Percentiles rank a stretch among this genome's conserved stretches.
Evolutionary conservation across 2,797 vertebrate genomes (phyloP).

Genomic region (Lophius americanus): DNA sequence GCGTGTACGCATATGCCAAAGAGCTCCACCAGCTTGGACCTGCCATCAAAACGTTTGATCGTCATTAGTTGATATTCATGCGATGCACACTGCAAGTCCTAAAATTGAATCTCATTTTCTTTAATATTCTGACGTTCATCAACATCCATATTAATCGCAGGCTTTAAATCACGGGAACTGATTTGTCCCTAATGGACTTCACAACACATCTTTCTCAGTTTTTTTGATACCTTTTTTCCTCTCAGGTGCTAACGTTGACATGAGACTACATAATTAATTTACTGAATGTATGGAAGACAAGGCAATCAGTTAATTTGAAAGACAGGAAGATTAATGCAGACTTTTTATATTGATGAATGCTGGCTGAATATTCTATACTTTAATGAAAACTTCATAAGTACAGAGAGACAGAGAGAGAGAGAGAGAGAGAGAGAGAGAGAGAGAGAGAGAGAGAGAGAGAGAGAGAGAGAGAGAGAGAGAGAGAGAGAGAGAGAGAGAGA

Average conservation of each 20-base stretch:
- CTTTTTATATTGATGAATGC: constrained; percentile 63
- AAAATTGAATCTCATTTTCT: constrained; percentile 62
- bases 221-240: constrained; percentile 57
- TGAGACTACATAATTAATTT: constrained; percentile 67
- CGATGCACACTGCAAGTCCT: constrained; percentile 50
- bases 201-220: constrained; percentile 66
- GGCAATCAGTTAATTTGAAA: constrained; percentile 66
- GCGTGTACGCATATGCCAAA: constrained; percentile 54
- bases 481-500: too few species aligned
- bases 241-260: constrained; percentile 66
- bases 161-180: constrained; percentile 61
- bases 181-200: constrained; percentile 73
- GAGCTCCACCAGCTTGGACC: constrained; percentile 56
- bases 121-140: constrained; percentile 64
- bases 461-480: too few species aligned
- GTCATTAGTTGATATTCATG: constrained; percentile 77
- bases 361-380: constrained; percentile 57
- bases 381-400: constrained; percentile 61
- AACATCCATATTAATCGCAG: constrained; percentile 68
- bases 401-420: background rate
- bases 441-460: too few species aligned
- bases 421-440: too few species aligned
- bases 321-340: constrained; percentile 61
- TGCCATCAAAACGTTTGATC: constrained; percentile 73
- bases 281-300: constrained; percentile 60